Conservation (phyloP, 2,888 invertebrate species). For the Pharmacophagus antenor region DNA sequence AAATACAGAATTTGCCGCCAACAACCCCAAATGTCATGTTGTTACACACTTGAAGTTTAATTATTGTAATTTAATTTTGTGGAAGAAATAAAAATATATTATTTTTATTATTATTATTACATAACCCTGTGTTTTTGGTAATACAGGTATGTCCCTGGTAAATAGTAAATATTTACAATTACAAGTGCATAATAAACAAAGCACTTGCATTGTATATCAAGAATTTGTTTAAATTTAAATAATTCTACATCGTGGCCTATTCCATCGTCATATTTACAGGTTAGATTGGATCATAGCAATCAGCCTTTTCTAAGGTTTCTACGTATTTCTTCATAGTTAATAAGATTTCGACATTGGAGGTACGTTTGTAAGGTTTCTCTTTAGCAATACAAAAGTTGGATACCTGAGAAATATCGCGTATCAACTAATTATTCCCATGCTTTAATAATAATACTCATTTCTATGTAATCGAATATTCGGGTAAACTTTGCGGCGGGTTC, state of each 20-base stretch:
- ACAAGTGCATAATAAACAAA: too few relatives aligned
- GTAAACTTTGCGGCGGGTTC: not conserved
- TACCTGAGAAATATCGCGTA: conserved; percentile 23
- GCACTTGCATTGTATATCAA: too few relatives aligned
- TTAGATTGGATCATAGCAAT: conserved; percentile 31
- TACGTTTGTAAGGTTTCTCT: conserved; percentile 25
- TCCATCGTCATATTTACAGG: conserved; percentile 20
- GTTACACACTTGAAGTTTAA: too few relatives aligned
- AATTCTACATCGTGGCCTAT: conserved; percentile 14
- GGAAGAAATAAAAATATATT: too few relatives aligned
- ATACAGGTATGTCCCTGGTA: too few relatives aligned
- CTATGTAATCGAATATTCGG: conserved; percentile 34
- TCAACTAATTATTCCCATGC: conserved; percentile 8
- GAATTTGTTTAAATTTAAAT: too few relatives aligned
- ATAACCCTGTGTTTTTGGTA: too few relatives aligned
- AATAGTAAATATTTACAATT: too few relatives aligned
- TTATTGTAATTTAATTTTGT: too few relatives aligned
- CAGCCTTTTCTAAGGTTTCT: conserved; percentile 38
- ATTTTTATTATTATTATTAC: too few relatives aligned
- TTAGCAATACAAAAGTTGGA: conserved; percentile 17
- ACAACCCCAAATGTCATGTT: too few relatives aligned
- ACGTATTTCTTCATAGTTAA: conserved; percentile 42
- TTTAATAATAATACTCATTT: conserved; percentile 17
- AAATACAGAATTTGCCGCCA: too few relatives aligned
- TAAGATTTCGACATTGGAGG: conserved; percentile 45